Evolutionary conservation across 2,888 invertebrate species (phyloP).

Genomic region (Bombylius major): DNA sequence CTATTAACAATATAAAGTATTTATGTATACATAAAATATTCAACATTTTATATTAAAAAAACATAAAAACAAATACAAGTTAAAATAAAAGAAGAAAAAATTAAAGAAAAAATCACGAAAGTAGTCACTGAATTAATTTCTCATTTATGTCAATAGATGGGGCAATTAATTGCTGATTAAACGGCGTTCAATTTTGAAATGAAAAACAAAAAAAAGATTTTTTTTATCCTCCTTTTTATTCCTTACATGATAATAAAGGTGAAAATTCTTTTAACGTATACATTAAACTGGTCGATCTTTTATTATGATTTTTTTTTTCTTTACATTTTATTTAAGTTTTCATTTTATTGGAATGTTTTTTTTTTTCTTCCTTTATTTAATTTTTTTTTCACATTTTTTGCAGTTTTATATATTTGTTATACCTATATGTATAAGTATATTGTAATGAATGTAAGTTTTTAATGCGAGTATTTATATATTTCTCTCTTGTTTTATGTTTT

Average conservation of each 20-base stretch:
- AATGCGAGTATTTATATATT: too few species aligned
- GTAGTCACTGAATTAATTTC: constrained; percentile 13
- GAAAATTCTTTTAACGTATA: too few species aligned
- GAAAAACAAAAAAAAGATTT: neutral
- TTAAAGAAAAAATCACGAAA: neutral
- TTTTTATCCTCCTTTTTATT: neutral
- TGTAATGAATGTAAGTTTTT: too few species aligned
- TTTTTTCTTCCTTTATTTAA: too few species aligned
- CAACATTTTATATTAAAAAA: neutral
- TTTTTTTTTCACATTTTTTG: too few species aligned
- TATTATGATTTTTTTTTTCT: neutral
- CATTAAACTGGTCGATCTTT: neutral
- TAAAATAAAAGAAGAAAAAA: neutral
- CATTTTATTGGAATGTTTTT: neutral
- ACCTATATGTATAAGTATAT: too few species aligned
- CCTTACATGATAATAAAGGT: too few species aligned
- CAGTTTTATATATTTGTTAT: too few species aligned
- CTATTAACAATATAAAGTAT: too few species aligned
- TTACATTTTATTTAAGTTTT: neutral
- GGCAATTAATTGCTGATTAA: constrained; percentile 14
- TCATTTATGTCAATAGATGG: constrained; percentile 14
- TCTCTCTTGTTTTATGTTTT: neutral
- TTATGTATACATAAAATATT: too few species aligned
- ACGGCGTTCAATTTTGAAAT: constrained; percentile 9
- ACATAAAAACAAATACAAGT: neutral